phyloP scores from a whole-genome alignment of 2,888 invertebrate species.

The Drosophila glabriapex region DNA sequence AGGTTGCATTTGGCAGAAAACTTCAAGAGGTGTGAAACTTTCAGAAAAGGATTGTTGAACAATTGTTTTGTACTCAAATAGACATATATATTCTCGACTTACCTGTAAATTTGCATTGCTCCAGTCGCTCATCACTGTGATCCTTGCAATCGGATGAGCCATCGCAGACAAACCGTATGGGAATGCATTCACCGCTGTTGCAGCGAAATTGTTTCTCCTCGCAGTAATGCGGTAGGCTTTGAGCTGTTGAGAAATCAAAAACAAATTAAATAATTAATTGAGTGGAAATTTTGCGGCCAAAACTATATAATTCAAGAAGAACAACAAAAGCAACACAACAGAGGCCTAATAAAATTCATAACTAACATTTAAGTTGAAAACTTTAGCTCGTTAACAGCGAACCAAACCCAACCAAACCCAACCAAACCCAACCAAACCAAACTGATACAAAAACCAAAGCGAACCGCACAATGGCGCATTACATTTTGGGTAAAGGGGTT shows the following conservation, averaged over 20 bases:
- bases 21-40: slow-evolving; percentile 28
- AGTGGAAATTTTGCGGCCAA: slow-evolving; percentile 52
- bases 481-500: slow-evolving; percentile 2
- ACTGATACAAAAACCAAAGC: not conserved
- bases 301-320: slow-evolving; percentile 44
- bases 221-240: slow-evolving; percentile 74
- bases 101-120: slow-evolving; percentile 89
- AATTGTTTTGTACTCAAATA: not conserved
- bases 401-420: slow-evolving; percentile 23
- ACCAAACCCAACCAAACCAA: slow-evolving; percentile 31
- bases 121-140: slow-evolving; percentile 91
- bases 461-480: slow-evolving; percentile 39
- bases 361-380: slow-evolving; percentile 81
- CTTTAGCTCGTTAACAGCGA: slow-evolving; percentile 71
- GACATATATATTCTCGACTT: slow-evolving; percentile 44
- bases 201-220: slow-evolving; percentile 91
- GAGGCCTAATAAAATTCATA: slow-evolving; percentile 76
- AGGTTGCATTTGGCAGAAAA: slow-evolving; percentile 24
- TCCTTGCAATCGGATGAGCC: slow-evolving; percentile 92
- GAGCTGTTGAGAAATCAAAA: slow-evolving; percentile 74
- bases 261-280: slow-evolving; percentile 72
- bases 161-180: slow-evolving; percentile 92
- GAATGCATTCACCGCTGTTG: slow-evolving; percentile 91
- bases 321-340: slow-evolving; percentile 22
- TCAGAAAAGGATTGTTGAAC: not conserved